phyloP scores from a whole-genome alignment of 2,888 invertebrate genomes.

The Polylopha cassiicola region DNA sequence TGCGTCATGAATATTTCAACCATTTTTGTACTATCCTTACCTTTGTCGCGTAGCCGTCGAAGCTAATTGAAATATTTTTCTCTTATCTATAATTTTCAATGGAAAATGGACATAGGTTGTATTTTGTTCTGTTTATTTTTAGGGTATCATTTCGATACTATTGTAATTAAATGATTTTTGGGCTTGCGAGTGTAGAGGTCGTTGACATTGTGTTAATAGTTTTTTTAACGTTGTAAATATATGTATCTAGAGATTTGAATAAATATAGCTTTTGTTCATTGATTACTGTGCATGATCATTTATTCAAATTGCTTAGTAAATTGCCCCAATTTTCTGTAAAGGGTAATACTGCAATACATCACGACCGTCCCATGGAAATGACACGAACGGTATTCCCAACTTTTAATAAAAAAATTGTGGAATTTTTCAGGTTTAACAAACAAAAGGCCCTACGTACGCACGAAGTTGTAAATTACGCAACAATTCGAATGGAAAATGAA shows the following conservation, averaged over 20 bases:
- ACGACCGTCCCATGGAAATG: slow-evolving; percentile 20
- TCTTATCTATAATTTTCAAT: slow-evolving; percentile 37
- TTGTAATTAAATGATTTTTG: too few species aligned
- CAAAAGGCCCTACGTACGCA: slow-evolving; percentile 58
- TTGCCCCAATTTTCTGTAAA: slow-evolving; percentile 15
- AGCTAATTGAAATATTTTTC: slow-evolving; percentile 65
- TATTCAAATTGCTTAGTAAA: slow-evolving; percentile 9
- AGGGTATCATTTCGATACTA: not conserved
- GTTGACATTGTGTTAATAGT: too few species aligned
- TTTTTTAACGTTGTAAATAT: too few species aligned
- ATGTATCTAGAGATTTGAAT: not conserved
- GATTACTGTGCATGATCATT: not conserved
- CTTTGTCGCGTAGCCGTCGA: slow-evolving; percentile 44
- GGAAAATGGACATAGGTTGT: slow-evolving; percentile 33
- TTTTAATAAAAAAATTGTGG: slow-evolving; percentile 24
- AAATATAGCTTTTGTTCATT: not conserved
- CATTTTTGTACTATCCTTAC: slow-evolving; percentile 47
- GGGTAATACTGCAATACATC: slow-evolving; percentile 16
- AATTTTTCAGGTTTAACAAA: slow-evolving; percentile 49
- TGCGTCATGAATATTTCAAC: slow-evolving; percentile 68
- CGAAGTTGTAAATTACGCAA: slow-evolving; percentile 67
- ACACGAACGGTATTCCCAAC: slow-evolving; percentile 22
- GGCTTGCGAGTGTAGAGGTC: too few species aligned
- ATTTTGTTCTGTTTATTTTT: slow-evolving; percentile 24
- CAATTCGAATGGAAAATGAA: slow-evolving; percentile 75